Conservation (phyloP, 2,113 vertebrate species). For the Clarias magur region DNA sequence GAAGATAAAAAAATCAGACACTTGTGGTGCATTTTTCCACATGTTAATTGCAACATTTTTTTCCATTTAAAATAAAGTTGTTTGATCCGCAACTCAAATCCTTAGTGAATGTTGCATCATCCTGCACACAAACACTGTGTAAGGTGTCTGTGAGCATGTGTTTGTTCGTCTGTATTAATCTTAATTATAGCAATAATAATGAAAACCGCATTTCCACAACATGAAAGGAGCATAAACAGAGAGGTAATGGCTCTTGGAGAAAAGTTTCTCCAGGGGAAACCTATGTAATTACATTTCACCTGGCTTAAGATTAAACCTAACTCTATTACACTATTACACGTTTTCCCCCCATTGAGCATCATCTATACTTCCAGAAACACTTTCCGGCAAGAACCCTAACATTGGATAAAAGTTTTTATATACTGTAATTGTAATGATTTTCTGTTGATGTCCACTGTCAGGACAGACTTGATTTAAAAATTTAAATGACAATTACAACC, state of each 20-base stretch:
- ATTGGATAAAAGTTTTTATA: too few relatives aligned
- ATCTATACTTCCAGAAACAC: background rate
- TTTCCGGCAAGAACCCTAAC: background rate
- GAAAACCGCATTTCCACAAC: conserved; percentile 26
- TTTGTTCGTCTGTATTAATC: background rate
- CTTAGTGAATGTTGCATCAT: background rate
- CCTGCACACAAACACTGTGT: background rate
- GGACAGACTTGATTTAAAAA: too few relatives aligned
- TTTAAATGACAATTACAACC: too few relatives aligned
- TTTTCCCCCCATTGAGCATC: background rate
- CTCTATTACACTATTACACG: background rate
- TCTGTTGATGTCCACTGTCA: too few relatives aligned
- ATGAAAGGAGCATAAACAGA: conserved; percentile 29
- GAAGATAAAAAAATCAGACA: background rate
- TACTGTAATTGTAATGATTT: too few relatives aligned
- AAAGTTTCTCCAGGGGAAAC: conserved; percentile 27
- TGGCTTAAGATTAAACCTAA: conserved; percentile 16
- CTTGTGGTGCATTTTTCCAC: background rate
- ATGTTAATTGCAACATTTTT: background rate
- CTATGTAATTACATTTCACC: conserved; percentile 36
- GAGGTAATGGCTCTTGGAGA: conserved; percentile 34
- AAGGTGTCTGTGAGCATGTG: background rate
- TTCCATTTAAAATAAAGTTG: background rate
- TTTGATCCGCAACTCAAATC: background rate
- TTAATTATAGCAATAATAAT: conserved; percentile 34